Evolutionary conservation across 1,140 invertebrate species (phyloP), one percentile per base, ranked within the genome.

Genomic region (Oncopodura yosiiana): DNA sequence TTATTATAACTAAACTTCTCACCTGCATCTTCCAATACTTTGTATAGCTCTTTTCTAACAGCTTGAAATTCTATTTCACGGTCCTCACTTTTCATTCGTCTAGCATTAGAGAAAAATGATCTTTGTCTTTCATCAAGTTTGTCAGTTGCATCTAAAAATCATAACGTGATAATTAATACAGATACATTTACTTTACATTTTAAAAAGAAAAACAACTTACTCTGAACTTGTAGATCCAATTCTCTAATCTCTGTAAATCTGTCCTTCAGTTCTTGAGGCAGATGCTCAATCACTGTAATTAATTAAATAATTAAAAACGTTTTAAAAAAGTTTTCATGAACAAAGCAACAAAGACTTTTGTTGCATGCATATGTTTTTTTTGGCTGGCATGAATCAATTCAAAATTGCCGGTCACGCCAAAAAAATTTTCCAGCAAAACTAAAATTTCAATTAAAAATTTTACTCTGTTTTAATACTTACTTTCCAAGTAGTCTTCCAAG

Each of bases 231-330:
- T 62, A 98, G 77, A 75, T 98, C 94, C 78, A 95, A 81, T 79
- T 97, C 93, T 69, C 94, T 78, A 84, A 98, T 95, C 76, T 96
- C 91, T 36, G 94, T 96, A 66, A 97, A 93, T 62, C 91, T 77
- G 69, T 98, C 93, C 65, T 92, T 78, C 64, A 97, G 75, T 74
- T 97, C 93, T 76, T 95, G 92, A 46, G 94, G 94, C 57, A 98
- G 78, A 74, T 96, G 92, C 73, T 98, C 94, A 67, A 98, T 95
- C 84, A 96, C 91, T 94, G 71, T 61, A 82, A 83, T 46, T 45
- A 60, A 45, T 68, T 65, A 56, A 55, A 59, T 41, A n/a, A n/a
- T n/a, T n/a, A n/a, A n/a, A 30, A 3, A 30, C 38, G 2, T 5
- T 14, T 32, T n/a, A 55, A 2, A 16, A n/a, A 27, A 1, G 3